A percentile compares a stretch with the other conserved stretches of the same genome.
phyloP scores from a whole-genome alignment of 2,888 invertebrate genomes.

The Polydrusus pterygomalis region DNA sequence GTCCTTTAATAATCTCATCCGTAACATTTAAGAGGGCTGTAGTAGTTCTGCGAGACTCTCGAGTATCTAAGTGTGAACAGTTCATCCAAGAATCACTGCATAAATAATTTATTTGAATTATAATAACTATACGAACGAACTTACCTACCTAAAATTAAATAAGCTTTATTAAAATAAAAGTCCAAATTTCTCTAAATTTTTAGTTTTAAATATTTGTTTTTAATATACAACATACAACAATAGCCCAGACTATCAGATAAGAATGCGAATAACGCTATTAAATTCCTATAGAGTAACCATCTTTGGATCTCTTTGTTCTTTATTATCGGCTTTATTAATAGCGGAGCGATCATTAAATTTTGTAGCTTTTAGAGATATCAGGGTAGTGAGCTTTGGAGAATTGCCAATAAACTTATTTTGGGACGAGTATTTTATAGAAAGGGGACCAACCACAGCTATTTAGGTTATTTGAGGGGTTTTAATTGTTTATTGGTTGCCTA shows the following conservation, averaged over 20 bases:
- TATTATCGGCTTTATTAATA: constrained; percentile 13
- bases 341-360: constrained; percentile 12
- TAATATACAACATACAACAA: too few species aligned
- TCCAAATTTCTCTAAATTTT: too few species aligned
- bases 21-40: too few species aligned
- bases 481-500: background rate
- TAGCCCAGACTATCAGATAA: background rate
- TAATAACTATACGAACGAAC: too few species aligned
- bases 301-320: constrained; percentile 18
- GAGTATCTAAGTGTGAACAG: too few species aligned
- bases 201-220: too few species aligned
- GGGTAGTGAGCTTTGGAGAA: constrained; percentile 3
- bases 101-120: too few species aligned
- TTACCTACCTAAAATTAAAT: too few species aligned
- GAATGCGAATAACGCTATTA: constrained; percentile 3
- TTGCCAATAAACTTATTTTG: constrained; percentile 18
- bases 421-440: background rate
- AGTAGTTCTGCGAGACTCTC: too few species aligned
- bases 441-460: background rate
- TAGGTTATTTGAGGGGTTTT: background rate
- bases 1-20: too few species aligned
- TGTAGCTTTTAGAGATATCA: constrained; percentile 21
- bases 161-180: too few species aligned
- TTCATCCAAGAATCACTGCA: too few species aligned
- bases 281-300: constrained; percentile 16